These are phyloP conservation scores for Brienomyrus longianalis DNA, from an alignment of 2,113 vertebrate genomes.

Conservation along the genomic window DNA sequence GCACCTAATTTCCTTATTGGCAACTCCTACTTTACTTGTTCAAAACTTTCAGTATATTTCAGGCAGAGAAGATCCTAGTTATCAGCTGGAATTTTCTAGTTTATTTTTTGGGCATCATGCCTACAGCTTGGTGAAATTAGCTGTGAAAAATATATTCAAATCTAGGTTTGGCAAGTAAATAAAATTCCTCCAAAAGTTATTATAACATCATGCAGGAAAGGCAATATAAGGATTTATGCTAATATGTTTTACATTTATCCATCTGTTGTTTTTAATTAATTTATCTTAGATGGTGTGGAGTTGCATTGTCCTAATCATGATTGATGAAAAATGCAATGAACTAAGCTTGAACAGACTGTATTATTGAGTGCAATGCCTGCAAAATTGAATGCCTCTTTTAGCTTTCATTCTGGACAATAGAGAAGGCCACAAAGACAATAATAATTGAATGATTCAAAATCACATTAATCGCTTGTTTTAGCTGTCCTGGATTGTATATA, in stretches of 20 bases:
- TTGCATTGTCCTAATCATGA: conserved; percentile 1
- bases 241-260: conserved; percentile 11
- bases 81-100: not conserved
- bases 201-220: not conserved
- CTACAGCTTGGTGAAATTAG: not conserved
- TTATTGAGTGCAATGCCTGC: not conserved
- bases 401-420: not conserved
- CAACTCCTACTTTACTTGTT: not conserved
- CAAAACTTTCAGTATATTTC: not conserved
- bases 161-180: not conserved
- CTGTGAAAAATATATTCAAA: conserved; percentile 2
- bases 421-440: not conserved
- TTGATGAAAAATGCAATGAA: conserved; percentile 13
- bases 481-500: not conserved
- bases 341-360: not conserved
- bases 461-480: conserved; percentile 1
- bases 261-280: not conserved
- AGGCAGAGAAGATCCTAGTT: not conserved
- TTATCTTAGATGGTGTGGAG: conserved; percentile 1
- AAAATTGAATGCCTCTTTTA: not conserved
- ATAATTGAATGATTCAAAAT: not conserved
- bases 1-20: not conserved
- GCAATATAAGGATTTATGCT: not conserved
- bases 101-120: not conserved
- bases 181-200: not conserved